Evolutionary conservation across 2,888 invertebrate species (phyloP).

Genomic region (Stomorhina lunata): DNA sequence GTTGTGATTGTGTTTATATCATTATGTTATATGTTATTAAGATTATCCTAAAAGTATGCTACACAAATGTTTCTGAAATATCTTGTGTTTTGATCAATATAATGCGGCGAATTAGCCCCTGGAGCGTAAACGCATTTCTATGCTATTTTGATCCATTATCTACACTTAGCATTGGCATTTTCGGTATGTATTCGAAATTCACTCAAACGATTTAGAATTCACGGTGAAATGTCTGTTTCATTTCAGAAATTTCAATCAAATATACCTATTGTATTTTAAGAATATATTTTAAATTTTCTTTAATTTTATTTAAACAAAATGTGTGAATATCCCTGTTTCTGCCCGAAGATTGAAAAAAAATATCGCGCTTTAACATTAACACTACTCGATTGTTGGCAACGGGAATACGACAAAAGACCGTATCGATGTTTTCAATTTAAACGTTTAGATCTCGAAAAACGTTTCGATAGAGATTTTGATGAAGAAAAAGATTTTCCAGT

Average conservation of each 20-base stretch:
- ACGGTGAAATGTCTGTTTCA: neutral
- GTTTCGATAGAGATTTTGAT: conserved; percentile 71
- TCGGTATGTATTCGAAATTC: too few relatives aligned
- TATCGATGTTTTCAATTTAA: conserved; percentile 73
- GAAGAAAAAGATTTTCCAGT: conserved; percentile 70
- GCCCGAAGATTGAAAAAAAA: neutral
- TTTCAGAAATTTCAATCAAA: neutral
- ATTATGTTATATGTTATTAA: too few relatives aligned
- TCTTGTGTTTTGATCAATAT: too few relatives aligned
- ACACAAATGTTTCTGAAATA: too few relatives aligned
- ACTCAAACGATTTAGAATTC: too few relatives aligned
- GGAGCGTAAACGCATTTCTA: too few relatives aligned
- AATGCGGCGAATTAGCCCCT: too few relatives aligned
- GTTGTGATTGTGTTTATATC: too few relatives aligned
- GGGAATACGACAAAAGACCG: conserved; percentile 76
- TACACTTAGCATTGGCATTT: too few relatives aligned
- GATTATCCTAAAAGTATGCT: too few relatives aligned
- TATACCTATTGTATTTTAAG: neutral
- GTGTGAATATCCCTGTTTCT: conserved; percentile 31
- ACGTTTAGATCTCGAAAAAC: conserved; percentile 72
- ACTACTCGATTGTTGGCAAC: conserved; percentile 77
- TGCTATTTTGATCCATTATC: too few relatives aligned
- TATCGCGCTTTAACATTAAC: conserved; percentile 64
- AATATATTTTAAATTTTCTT: neutral
- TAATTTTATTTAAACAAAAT: conserved; percentile 5